Conservation (phyloP, 2,888 invertebrate genomes). For the Thalpophila matura region DNA sequence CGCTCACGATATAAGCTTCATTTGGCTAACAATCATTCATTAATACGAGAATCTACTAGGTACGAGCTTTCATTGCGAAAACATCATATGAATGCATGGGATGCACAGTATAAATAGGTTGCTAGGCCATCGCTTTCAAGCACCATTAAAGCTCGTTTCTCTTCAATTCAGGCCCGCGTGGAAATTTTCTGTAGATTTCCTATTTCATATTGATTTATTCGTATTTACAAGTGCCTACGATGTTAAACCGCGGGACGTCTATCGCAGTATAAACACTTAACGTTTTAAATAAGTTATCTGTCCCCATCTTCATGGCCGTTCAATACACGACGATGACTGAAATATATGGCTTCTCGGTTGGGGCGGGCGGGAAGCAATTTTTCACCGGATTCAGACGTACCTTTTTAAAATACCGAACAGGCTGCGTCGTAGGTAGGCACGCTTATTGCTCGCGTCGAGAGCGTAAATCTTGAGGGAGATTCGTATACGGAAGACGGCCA, state of each 20-base stretch:
- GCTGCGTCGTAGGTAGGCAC: conserved; percentile 76
- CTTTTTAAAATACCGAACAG: conserved; percentile 87
- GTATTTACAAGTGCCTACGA: conserved; percentile 35
- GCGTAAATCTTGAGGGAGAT: conserved; percentile 85
- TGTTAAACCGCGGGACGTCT: conserved; percentile 53
- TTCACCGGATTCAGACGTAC: conserved; percentile 86
- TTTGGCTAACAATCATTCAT: conserved; percentile 30
- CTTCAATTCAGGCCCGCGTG: conserved; percentile 21
- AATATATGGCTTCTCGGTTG: conserved; percentile 80
- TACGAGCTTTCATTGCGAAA: conserved; percentile 18
- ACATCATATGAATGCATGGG: neutral
- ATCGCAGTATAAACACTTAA: conserved; percentile 70
- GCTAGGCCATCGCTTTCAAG: conserved; percentile 16
- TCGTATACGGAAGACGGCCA: conserved; percentile 74
- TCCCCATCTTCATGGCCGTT: conserved; percentile 78
- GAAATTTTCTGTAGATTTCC: conserved; percentile 35
- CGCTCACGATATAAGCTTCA: conserved; percentile 28
- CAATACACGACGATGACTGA: conserved; percentile 81
- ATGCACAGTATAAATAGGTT: conserved; percentile 2
- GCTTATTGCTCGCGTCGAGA: conserved; percentile 85
- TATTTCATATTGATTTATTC: conserved; percentile 35
- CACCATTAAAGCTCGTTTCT: conserved; percentile 24
- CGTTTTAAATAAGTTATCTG: conserved; percentile 81
- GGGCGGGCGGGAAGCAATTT: conserved; percentile 83
- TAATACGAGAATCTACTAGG: conserved; percentile 21